phyloP scores from a whole-genome alignment of 2,113 vertebrate species.

The Brachyistius frenatus region DNA sequence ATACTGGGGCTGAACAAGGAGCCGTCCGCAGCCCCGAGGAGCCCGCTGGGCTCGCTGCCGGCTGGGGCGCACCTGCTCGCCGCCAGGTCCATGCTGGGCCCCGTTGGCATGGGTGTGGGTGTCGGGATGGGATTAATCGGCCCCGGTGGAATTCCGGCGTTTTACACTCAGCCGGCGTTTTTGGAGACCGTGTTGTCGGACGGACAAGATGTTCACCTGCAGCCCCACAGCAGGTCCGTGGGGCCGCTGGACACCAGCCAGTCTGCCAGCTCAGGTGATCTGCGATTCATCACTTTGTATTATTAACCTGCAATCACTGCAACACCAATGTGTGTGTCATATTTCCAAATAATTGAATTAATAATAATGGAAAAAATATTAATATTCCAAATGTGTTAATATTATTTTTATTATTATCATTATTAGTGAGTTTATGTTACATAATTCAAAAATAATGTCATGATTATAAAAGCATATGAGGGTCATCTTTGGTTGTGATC shows the following conservation, averaged over 20 bases:
- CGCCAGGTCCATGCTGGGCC: slow-evolving; percentile 91
- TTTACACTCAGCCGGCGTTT: slow-evolving; percentile 95
- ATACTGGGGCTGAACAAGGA: slow-evolving; percentile 98
- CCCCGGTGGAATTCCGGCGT: slow-evolving; percentile 91
- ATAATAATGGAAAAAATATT: too few relatives aligned
- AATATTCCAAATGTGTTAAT: too few relatives aligned
- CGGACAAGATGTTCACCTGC: slow-evolving; percentile 90
- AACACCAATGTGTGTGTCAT: neutral
- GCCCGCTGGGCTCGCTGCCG: slow-evolving; percentile 87
- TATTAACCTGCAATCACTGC: neutral
- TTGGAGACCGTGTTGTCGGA: slow-evolving; percentile 93
- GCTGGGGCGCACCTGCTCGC: slow-evolving; percentile 91
- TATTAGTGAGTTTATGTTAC: too few relatives aligned
- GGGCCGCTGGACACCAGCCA: slow-evolving; percentile 90
- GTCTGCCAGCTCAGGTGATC: slow-evolving; percentile 94
- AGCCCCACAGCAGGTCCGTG: slow-evolving; percentile 87
- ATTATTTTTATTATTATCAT: too few relatives aligned
- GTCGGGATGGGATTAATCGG: slow-evolving; percentile 94
- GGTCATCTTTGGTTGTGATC: neutral
- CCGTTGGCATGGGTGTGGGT: slow-evolving; percentile 87
- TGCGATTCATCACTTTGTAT: neutral
- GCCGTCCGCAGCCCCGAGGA: slow-evolving; percentile 88
- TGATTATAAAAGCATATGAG: too few relatives aligned
- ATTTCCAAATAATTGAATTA: too few relatives aligned
- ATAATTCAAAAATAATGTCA: too few relatives aligned